Conservation (phyloP, 2,113 vertebrate genomes). For the Callospermophilus lateralis region DNA sequence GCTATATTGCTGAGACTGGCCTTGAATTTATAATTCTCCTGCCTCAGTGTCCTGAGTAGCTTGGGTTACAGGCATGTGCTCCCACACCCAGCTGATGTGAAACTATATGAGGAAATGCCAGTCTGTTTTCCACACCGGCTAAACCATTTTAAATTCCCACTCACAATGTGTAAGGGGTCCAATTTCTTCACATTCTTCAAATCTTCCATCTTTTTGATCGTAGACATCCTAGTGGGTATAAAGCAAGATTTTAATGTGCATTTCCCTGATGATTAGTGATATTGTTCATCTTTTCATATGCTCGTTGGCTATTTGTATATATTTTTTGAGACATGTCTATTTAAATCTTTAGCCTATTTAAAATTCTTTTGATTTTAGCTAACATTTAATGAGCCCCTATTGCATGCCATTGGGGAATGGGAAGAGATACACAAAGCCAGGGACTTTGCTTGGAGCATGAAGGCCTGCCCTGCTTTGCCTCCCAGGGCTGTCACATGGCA, state of each 20-base stretch:
- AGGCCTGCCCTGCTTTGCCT: background rate
- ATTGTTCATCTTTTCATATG: background rate
- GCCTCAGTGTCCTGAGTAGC: too few species aligned
- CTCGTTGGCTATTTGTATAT: background rate
- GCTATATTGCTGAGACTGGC: too few species aligned
- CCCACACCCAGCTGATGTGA: background rate
- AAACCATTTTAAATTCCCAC: background rate
- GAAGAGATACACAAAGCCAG: background rate
- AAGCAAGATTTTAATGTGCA: slow-evolving; percentile 55
- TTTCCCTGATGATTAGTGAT: slow-evolving; percentile 49
- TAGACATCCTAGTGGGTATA: background rate
- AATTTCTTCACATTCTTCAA: background rate
- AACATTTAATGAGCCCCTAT: background rate
- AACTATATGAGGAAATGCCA: background rate
- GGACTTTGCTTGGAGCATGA: background rate
- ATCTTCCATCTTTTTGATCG: slow-evolving; percentile 6
- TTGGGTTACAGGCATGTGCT: too few species aligned
- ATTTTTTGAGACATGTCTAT: slow-evolving; percentile 38
- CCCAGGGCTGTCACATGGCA: background rate
- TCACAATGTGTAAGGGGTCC: background rate
- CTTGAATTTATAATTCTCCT: too few species aligned
- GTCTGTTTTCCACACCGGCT: background rate
- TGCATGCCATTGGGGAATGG: background rate
- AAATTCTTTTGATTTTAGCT: slow-evolving; percentile 44
- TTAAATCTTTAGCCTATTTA: slow-evolving; percentile 33